phyloP scores from a whole-genome alignment of 2,888 invertebrate species.

The Ophion ventricosus region DNA sequence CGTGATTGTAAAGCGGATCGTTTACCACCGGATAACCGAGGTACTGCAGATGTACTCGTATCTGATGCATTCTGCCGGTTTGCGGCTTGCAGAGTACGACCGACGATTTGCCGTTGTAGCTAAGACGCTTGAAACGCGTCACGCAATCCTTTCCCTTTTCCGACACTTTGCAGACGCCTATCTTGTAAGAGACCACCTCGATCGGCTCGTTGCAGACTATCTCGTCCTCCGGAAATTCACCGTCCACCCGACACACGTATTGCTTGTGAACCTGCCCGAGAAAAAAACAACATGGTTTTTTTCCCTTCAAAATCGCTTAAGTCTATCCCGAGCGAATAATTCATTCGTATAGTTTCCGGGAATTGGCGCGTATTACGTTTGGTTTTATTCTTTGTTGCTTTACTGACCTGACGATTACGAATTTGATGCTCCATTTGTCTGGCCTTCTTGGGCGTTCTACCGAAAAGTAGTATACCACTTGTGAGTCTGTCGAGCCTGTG shows the following conservation, averaged over 20 bases:
- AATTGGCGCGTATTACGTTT: neutral
- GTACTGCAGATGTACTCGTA: slow-evolving; percentile 98
- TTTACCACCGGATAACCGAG: slow-evolving; percentile 98
- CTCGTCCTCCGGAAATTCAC: slow-evolving; percentile 95
- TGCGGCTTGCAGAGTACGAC: slow-evolving; percentile 97
- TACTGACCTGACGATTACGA: slow-evolving; percentile 88
- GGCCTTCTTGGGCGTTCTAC: slow-evolving; percentile 96
- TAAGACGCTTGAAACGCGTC: slow-evolving; percentile 95
- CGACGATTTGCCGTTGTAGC: slow-evolving; percentile 94
- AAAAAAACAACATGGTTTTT: neutral
- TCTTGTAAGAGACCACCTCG: slow-evolving; percentile 96
- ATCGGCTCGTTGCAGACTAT: slow-evolving; percentile 95
- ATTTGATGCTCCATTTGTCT: slow-evolving; percentile 98
- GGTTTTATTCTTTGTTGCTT: neutral
- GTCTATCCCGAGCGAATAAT: neutral
- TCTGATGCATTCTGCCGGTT: slow-evolving; percentile 99
- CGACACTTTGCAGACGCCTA: slow-evolving; percentile 97
- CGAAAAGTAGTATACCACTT: slow-evolving; percentile 96
- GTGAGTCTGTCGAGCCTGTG: slow-evolving; percentile 98
- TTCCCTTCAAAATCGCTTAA: neutral
- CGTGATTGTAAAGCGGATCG: slow-evolving; percentile 98
- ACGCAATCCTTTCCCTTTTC: slow-evolving; percentile 96
- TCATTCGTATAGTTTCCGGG: no score
- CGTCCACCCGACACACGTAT: slow-evolving; percentile 97
- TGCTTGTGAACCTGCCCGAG: slow-evolving; percentile 91